Base-by-base conservation (phyloP, 2,888 invertebrate genomes). In the Strigamia maritima region DNA sequence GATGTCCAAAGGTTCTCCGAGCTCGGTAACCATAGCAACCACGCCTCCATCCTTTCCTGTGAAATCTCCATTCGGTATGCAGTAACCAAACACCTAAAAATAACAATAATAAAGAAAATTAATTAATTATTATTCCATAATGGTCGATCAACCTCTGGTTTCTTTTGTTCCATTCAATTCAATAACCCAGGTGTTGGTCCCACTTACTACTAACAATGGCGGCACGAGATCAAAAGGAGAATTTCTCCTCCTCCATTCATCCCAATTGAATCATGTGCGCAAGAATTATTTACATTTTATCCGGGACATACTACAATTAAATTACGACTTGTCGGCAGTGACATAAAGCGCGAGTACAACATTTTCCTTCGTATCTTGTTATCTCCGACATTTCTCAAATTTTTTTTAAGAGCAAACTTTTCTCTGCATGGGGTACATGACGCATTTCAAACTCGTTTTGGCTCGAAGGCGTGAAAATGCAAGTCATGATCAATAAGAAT, bases 1-100 rank as follows among this genome's bases (percentile, higher is more conserved):
- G 38, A 87, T 84, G 83, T 87, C 87, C 79, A 88, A 83, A 2
- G 87, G 85, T 70, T 86, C 86, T 60, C 88, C 88, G 76, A 88
- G 84, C 82, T 88, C 88, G 28, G 87, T 87, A 77, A 87, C 86
- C 83, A 86, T 83, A 78, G 84, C 83, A 80, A 86, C 85, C 70
- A 83, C 82, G 79, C 83, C 81, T 79, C 82, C 82, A 80, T 83
- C 83, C 78, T 82, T 82, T 75, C 81, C 83, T 6, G 84, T 83
- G 75, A 84, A 84, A 35, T 83, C 81, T 26, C 83, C 83, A 80
- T 84, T 83, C 10, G 86, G 86, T 76, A 87, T 83, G 82, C 87
- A 87, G 79, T 86, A 86, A 31, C 87, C 87, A 79, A 86, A 82
- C 70, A 87, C 86, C 87, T 87, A 83, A 38, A n/a, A 83, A 83